These are phyloP conservation scores for Isurus oxyrinchus DNA, from an alignment of 2,113 vertebrate genomes.

Conservation along the genomic window DNA sequence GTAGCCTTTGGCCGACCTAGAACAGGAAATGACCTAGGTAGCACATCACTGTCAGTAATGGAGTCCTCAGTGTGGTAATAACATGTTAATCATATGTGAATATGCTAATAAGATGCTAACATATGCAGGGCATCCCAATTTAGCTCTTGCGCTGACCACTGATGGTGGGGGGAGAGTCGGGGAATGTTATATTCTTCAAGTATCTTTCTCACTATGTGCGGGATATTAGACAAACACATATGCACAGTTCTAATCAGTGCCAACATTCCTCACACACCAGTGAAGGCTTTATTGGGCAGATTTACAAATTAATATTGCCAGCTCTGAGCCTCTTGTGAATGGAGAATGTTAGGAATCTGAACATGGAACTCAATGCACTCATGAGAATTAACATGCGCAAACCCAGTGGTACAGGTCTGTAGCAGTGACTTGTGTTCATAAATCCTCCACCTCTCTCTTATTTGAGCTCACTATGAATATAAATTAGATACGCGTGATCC, in stretches of 20 bases:
- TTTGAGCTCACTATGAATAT: not conserved
- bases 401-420: not conserved
- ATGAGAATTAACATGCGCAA: not conserved
- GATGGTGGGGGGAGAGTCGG: not conserved
- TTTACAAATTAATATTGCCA: not conserved
- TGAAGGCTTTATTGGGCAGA: not conserved
- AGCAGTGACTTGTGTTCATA: not conserved
- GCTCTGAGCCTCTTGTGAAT: not conserved
- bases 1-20: not conserved
- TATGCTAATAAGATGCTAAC: not conserved
- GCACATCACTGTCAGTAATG: not conserved
- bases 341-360: not conserved
- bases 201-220: not conserved
- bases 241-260: not conserved
- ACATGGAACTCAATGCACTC: not conserved
- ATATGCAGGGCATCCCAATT: not conserved
- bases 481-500: not conserved
- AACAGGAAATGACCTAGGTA: not conserved
- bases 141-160: not conserved
- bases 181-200: not conserved
- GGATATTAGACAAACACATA: not conserved
- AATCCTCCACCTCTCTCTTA: not conserved
- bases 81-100: not conserved
- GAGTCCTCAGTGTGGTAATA: not conserved
- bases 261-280: not conserved